Percentiles rank a stretch among this genome's conserved stretches.
Conservation (phyloP, 1,140 invertebrate species). For the Pseudobourletiella spinata region DNA sequence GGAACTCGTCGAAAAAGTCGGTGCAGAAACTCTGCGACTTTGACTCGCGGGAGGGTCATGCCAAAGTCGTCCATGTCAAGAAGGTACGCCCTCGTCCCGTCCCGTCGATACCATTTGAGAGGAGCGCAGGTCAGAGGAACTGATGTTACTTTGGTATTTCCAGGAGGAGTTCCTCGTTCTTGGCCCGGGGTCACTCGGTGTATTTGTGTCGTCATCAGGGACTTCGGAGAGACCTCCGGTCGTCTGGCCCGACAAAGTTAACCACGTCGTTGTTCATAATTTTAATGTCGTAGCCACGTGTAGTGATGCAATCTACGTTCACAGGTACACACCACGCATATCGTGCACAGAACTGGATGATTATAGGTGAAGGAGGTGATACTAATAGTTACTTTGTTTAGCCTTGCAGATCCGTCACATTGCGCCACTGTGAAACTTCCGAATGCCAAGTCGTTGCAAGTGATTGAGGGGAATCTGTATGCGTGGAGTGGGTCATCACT, state of each 20-base stretch:
- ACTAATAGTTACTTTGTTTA: no score
- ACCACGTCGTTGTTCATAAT: slow-evolving; percentile 25
- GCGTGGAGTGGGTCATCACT: slow-evolving; percentile 24
- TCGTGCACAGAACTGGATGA: no score
- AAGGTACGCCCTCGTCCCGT: slow-evolving; percentile 20
- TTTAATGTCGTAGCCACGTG: slow-evolving; percentile 30
- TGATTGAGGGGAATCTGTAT: slow-evolving; percentile 33
- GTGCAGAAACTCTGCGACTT: slow-evolving; percentile 28
- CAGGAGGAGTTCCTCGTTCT: slow-evolving; percentile 39
- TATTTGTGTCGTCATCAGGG: slow-evolving; percentile 49
- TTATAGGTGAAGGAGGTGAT: no score
- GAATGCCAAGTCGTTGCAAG: slow-evolving; percentile 19
- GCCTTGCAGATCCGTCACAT: slow-evolving; percentile 10
- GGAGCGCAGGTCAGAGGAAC: slow-evolving; percentile 14
- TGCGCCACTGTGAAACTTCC: slow-evolving; percentile 23
- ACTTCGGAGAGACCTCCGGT: slow-evolving; percentile 49
- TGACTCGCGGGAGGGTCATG: slow-evolving; percentile 23
- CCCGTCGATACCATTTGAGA: no score
- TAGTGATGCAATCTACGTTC: slow-evolving; percentile 22
- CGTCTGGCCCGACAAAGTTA: slow-evolving; percentile 44
- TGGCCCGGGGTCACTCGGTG: slow-evolving; percentile 48
- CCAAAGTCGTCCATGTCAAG: slow-evolving; percentile 28
- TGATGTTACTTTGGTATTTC: slow-evolving; percentile 29
- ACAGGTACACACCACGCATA: slow-evolving; percentile 29
- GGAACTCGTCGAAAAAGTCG: slow-evolving; percentile 14